These are phyloP conservation scores for Mesitornis unicolor DNA, from an alignment of 2,113 vertebrate species.

Conservation along the genomic window DNA sequence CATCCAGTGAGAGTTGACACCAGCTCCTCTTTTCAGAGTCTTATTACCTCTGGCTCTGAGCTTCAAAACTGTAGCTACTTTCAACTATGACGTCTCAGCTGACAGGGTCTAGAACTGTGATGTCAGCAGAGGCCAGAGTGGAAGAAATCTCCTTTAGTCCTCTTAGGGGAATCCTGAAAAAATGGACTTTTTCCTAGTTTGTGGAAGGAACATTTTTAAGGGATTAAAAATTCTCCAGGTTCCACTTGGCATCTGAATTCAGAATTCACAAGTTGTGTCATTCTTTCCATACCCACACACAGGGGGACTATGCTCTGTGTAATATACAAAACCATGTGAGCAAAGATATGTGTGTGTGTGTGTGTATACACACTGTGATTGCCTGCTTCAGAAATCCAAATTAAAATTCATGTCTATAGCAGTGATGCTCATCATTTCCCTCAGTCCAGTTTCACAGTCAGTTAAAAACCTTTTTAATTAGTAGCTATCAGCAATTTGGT, in stretches of 20 bases:
- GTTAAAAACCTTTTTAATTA: slow-evolving; percentile 27
- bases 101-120: neutral
- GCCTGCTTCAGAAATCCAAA: neutral
- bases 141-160: neutral
- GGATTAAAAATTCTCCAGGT: neutral
- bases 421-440: neutral
- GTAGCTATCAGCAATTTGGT: neutral
- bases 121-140: neutral
- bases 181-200: neutral
- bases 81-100: neutral
- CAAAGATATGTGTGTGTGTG: neutral
- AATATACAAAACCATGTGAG: neutral
- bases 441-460: neutral
- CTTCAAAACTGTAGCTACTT: neutral
- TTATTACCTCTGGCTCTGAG: neutral
- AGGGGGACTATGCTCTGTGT: neutral
- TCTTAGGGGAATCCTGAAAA: neutral
- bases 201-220: neutral
- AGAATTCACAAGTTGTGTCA: neutral
- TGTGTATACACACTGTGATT: neutral
- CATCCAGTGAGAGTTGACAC: neutral
- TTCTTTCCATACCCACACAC: neutral
- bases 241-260: neutral
- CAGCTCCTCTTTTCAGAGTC: neutral
- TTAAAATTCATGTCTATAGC: neutral